Base-by-base conservation (phyloP, 1,140 invertebrate species). In the Eubasilissa regina region DNA sequence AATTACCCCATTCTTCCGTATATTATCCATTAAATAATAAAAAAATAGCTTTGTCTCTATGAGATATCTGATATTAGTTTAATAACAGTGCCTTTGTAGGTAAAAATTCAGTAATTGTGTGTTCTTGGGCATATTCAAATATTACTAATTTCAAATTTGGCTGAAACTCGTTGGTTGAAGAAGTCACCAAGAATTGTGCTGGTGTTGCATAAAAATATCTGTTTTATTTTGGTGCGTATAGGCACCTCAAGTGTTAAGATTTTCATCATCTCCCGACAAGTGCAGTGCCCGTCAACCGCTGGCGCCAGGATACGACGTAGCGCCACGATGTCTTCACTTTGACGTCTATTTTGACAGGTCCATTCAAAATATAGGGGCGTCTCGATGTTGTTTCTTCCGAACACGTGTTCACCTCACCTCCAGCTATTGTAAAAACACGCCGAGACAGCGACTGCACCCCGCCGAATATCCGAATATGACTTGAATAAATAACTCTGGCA, bases 301-400 rank as follows among this genome's bases (percentile, higher is more conserved):
- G 60, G 60, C 60, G 60, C 60, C 60, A 64, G 25, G 19, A 35
- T 35, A 6, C 6, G 25, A 25, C 60, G 19, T n/a, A 64, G 60
- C 60, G 60, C 60, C 60, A 64, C 35, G 35, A 25, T 44, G 25
- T 64, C 35, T 13, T 25, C 19, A 64, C 9, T 64, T 64, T 64
- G 60, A 64, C 60, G 35, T 51, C 19, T 64, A 64, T 64, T 64
- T 64, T 64, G 60, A 64, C 60, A 64, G 60, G 10, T 64, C 60
- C 35, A 43, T 64, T 35, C 60, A 64, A 25, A 64, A 64, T 13
- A 25, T 25, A 11, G 25, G 60, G 60, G 21, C n/a, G 60, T 11
- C 19, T 13, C 35, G 21, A 35, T 64, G 21, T 64, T 64, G 35
- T 64, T 64, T 64, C 35, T 43, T 64, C 25, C 0, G 13, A 10